Conservation (phyloP, 2,888 invertebrate species). For the Nebria brevicollis region DNA sequence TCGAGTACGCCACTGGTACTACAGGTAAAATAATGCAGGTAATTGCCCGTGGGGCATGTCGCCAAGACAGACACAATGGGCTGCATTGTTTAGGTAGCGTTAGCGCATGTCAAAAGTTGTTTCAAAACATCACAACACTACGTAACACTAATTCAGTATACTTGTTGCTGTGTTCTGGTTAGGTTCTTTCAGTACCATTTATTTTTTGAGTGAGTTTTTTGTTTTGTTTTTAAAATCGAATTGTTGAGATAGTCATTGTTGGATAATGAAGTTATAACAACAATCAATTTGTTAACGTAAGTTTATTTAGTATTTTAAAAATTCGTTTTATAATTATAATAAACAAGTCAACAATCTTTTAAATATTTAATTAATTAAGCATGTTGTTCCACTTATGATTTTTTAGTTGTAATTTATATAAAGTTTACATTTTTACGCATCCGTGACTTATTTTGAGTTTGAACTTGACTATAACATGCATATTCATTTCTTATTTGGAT, state of each 20-base stretch:
- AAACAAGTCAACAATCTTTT: background rate
- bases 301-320: background rate
- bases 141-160: slow-evolving; percentile 29
- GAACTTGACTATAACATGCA: no score
- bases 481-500: background rate
- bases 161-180: slow-evolving; percentile 27
- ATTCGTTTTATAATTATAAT: background rate
- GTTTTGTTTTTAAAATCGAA: background rate
- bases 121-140: slow-evolving; percentile 26
- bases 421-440: background rate
- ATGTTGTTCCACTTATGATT: background rate
- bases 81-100: slow-evolving; percentile 32
- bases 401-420: background rate
- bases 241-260: background rate
- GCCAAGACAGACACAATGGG: slow-evolving; percentile 26
- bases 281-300: background rate
- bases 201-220: background rate
- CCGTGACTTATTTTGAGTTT: no score
- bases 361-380: background rate
- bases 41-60: slow-evolving; percentile 13
- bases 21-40: slow-evolving; percentile 31
- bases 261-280: background rate
- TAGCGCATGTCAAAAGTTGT: slow-evolving; percentile 44
- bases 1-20: slow-evolving; percentile 4
- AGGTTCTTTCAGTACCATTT: background rate